phyloP scores from a whole-genome alignment of 2,113 vertebrate genomes.

The Pimephales promelas region DNA sequence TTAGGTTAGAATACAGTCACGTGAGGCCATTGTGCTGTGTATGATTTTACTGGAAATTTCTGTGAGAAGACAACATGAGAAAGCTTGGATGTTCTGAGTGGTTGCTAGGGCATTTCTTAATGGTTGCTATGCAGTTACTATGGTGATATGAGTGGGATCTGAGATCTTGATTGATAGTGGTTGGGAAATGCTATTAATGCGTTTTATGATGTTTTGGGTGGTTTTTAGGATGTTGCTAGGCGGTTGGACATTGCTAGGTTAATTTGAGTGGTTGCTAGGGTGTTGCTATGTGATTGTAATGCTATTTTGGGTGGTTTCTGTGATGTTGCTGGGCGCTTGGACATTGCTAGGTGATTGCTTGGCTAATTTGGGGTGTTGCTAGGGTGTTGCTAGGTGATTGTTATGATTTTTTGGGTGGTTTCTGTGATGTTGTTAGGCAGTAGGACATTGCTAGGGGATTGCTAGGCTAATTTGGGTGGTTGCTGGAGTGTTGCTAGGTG shows the following conservation, averaged over 20 bases:
- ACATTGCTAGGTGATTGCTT: not conserved
- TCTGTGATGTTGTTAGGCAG: not conserved
- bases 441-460: not conserved
- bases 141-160: not conserved
- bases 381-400: not conserved
- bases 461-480: too few relatives aligned
- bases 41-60: not conserved
- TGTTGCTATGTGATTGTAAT: not conserved
- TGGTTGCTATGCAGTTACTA: not conserved
- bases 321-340: not conserved
- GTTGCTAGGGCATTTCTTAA: not conserved
- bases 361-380: not conserved
- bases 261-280: not conserved
- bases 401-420: not conserved
- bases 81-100: not conserved
- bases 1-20: not conserved
- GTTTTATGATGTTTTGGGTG: not conserved
- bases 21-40: not conserved
- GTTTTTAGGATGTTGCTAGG: not conserved
- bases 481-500: too few relatives aligned
- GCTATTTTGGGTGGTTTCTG: too few relatives aligned
- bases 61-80: not conserved
- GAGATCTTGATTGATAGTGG: not conserved
- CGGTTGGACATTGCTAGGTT: rapidly evolving
- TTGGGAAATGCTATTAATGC: not conserved